Evolutionary conservation across 2,888 invertebrate genomes (phyloP).

Genomic region (Dryobotodes eremita): DNA sequence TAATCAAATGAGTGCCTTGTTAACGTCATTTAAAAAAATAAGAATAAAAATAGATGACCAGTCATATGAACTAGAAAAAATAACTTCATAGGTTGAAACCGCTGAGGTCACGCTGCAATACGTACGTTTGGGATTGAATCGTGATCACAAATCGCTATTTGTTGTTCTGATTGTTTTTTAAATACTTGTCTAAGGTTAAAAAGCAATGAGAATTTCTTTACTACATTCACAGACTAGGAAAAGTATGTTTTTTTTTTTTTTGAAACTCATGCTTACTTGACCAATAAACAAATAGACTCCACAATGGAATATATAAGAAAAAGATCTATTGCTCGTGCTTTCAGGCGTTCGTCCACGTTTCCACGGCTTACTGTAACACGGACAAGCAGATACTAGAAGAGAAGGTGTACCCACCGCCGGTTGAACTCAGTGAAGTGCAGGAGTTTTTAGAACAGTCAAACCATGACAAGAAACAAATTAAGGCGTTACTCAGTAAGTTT

Average conservation of each 20-base stretch:
- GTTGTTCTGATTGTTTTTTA: too few species aligned
- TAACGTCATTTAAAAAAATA: too few species aligned
- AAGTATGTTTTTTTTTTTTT: too few species aligned
- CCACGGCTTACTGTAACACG: conserved; percentile 75
- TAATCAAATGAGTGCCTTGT: too few species aligned
- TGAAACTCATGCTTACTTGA: too few species aligned
- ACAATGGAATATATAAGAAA: not conserved
- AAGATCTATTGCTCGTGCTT: not conserved
- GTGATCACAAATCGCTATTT: not conserved
- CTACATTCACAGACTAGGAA: too few species aligned
- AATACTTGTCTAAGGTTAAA: too few species aligned
- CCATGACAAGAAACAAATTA: conserved; percentile 49
- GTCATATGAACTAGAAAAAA: too few species aligned
- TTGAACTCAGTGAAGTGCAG: conserved; percentile 76
- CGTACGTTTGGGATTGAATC: not conserved
- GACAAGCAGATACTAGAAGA: conserved; percentile 72
- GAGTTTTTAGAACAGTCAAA: conserved; percentile 62
- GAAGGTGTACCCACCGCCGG: conserved; percentile 74
- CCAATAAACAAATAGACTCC: not conserved
- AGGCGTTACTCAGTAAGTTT: conserved; percentile 70
- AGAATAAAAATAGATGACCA: too few species aligned
- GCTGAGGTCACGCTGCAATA: too few species aligned
- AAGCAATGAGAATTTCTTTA: too few species aligned
- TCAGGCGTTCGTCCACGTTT: conserved; percentile 75
- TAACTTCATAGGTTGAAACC: too few species aligned